Percentiles rank a stretch among this genome's conserved stretches.
Evolutionary conservation across 35 echinoderm and acorn worm species (phyloP).

Genomic region (Lytechinus pictus): DNA sequence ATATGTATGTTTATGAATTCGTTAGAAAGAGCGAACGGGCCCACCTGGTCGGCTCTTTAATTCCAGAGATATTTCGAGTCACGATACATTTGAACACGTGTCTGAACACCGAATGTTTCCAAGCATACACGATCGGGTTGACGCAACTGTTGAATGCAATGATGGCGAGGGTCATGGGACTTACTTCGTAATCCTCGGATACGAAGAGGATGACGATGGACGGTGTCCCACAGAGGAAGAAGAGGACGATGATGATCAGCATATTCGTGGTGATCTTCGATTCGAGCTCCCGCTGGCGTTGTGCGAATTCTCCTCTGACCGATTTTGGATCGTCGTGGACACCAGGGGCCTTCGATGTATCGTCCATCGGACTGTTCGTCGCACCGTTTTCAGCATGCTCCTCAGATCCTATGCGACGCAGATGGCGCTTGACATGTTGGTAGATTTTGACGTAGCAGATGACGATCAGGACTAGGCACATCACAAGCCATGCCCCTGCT

Average conservation of each 20-base stretch:
- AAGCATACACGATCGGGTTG: slow-evolving; percentile 23
- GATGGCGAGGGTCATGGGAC: slow-evolving; percentile 16
- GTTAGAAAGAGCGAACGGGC: neutral
- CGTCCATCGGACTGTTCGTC: neutral
- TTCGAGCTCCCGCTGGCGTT: slow-evolving; percentile 29
- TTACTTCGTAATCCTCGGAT: neutral
- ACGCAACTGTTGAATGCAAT: neutral
- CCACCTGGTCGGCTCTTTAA: neutral
- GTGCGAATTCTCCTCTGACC: neutral
- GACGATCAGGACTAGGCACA: slow-evolving; percentile 10
- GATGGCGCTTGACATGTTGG: neutral
- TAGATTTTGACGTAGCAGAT: slow-evolving; percentile 32
- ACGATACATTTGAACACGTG: slow-evolving; percentile 28
- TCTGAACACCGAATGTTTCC: slow-evolving; percentile 43
- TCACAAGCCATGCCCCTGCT: neutral
- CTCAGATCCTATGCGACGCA: neutral
- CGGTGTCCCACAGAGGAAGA: slow-evolving; percentile 26
- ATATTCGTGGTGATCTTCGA: slow-evolving; percentile 28
- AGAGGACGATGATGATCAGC: slow-evolving; percentile 28
- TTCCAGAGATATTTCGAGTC: neutral
- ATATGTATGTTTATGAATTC: neutral
- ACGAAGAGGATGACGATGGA: slow-evolving; percentile 4
- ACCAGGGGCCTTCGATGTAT: neutral
- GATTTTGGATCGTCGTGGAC: neutral
- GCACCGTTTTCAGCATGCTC: neutral